A percentile compares a stretch with the other conserved stretches of the same genome.
phyloP scores from a whole-genome alignment of 2,113 vertebrate species.

The Vidua macroura region DNA sequence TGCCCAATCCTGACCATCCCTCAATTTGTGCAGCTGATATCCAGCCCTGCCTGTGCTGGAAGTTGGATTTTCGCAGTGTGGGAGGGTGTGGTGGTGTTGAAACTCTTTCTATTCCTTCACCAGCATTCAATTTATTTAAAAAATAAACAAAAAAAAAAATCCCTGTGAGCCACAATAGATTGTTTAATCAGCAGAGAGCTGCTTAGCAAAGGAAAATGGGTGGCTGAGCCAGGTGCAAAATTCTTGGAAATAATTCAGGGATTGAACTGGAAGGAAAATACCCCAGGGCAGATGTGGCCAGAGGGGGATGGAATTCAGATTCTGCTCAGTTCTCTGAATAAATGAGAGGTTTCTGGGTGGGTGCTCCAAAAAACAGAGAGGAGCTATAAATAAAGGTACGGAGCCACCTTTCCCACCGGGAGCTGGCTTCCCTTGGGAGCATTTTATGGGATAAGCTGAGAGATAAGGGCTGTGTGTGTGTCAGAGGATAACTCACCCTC shows the following conservation, averaged over 20 bases:
- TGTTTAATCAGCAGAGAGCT: constrained; percentile 1
- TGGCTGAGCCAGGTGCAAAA: not conserved
- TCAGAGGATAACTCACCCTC: not conserved
- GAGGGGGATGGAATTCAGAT: not conserved
- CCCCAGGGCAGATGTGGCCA: not conserved
- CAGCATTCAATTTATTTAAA: not conserved
- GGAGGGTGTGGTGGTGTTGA: not conserved
- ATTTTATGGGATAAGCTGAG: not conserved
- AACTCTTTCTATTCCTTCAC: not conserved
- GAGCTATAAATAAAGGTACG: not conserved
- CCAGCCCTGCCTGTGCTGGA: not conserved
- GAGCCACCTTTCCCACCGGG: not conserved
- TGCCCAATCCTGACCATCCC: not conserved
- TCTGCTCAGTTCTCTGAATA: not conserved
- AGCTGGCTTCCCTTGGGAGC: not conserved
- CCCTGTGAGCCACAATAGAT: not conserved
- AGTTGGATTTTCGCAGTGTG: not conserved
- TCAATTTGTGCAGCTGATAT: not conserved
- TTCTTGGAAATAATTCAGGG: not conserved
- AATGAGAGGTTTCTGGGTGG: not conserved
- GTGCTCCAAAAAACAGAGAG: not conserved
- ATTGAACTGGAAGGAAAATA: not conserved
- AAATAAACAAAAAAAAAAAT: not conserved
- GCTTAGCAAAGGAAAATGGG: not conserved
- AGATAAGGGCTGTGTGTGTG: not conserved